Percentiles rank a stretch among this genome's conserved stretches.
These are phyloP conservation scores for Anser brachyrhynchus DNA, from an alignment of 2,113 vertebrate genomes.

Conservation along the genomic window DNA sequence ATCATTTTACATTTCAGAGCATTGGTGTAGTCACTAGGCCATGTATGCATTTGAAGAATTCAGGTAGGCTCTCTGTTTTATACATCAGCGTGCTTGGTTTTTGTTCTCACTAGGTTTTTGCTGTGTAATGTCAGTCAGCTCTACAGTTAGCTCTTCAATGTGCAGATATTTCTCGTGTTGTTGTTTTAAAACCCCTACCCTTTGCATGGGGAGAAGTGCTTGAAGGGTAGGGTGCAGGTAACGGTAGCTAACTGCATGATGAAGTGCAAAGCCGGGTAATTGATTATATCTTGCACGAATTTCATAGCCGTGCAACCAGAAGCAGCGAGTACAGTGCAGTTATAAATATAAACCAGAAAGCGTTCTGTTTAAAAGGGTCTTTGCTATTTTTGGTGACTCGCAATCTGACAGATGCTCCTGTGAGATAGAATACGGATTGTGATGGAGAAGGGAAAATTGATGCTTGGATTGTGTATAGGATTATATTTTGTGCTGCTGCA, in stretches of 20 bases:
- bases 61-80: slow-evolving; percentile 81
- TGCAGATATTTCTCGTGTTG: slow-evolving; percentile 70
- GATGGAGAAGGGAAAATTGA: slow-evolving; percentile 50
- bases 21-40: slow-evolving; percentile 75
- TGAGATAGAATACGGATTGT: slow-evolving; percentile 38
- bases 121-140: slow-evolving; percentile 80
- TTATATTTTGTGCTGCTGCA: slow-evolving; percentile 63
- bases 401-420: slow-evolving; percentile 69
- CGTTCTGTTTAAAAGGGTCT: slow-evolving; percentile 61
- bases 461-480: slow-evolving; percentile 41
- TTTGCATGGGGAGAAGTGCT: slow-evolving; percentile 54
- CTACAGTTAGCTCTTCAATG: slow-evolving; percentile 53
- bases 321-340: slow-evolving; percentile 41
- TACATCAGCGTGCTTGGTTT: slow-evolving; percentile 70
- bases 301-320: slow-evolving; percentile 14
- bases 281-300: slow-evolving; percentile 51
- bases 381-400: slow-evolving; percentile 71
- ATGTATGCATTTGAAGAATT: slow-evolving; percentile 90
- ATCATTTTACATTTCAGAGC: slow-evolving; percentile 67
- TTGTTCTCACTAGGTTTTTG: slow-evolving; percentile 79
- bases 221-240: slow-evolving; percentile 38
- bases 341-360: slow-evolving; percentile 65
- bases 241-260: slow-evolving; percentile 56
- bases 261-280: slow-evolving; percentile 63
- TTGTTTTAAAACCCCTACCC: slow-evolving; percentile 21